Conservation (phyloP, 2,113 vertebrate genomes). For the Stegastes partitus region DNA sequence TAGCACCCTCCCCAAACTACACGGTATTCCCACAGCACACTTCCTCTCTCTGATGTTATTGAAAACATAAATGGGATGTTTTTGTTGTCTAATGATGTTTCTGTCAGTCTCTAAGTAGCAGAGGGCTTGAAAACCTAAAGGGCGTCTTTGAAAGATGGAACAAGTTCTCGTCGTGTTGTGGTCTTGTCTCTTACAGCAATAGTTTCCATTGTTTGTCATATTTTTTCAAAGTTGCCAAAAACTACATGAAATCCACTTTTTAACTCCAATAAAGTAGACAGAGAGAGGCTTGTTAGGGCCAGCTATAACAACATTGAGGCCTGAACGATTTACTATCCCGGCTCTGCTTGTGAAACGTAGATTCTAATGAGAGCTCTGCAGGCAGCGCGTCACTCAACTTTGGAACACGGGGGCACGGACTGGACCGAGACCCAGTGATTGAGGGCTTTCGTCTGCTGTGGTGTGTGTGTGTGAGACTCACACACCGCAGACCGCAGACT, state of each 20-base stretch:
- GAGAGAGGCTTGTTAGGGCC: slow-evolving; percentile 81
- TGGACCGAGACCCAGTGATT: slow-evolving; percentile 73
- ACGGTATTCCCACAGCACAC: slow-evolving; percentile 53
- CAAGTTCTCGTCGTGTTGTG: slow-evolving; percentile 65
- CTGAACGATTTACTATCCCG: slow-evolving; percentile 84
- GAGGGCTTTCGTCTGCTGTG: slow-evolving; percentile 69
- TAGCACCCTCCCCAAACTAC: slow-evolving; percentile 54
- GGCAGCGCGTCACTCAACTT: slow-evolving; percentile 74
- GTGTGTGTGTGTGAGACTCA: slow-evolving; percentile 63
- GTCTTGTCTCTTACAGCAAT: slow-evolving; percentile 63
- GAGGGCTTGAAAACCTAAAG: slow-evolving; percentile 53
- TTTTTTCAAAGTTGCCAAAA: slow-evolving; percentile 73
- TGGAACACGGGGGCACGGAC: slow-evolving; percentile 71
- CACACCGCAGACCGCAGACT: slow-evolving; percentile 77
- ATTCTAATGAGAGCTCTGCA: slow-evolving; percentile 83
- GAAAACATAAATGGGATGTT: slow-evolving; percentile 71
- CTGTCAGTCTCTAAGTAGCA: slow-evolving; percentile 68
- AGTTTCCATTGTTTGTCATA: slow-evolving; percentile 77
- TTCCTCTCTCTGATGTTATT: slow-evolving; percentile 62
- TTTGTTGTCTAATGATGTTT: slow-evolving; percentile 73
- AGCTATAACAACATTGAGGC: slow-evolving; percentile 82
- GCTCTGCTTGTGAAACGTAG: slow-evolving; percentile 84
- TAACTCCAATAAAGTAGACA: slow-evolving; percentile 81
- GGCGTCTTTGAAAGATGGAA: slow-evolving; percentile 61
- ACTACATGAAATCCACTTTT: slow-evolving; percentile 78